Percentiles rank a stretch among this genome's conserved stretches.
Evolutionary conservation across 1,140 invertebrate species (phyloP).

Genomic region (Drosophila orena): DNA sequence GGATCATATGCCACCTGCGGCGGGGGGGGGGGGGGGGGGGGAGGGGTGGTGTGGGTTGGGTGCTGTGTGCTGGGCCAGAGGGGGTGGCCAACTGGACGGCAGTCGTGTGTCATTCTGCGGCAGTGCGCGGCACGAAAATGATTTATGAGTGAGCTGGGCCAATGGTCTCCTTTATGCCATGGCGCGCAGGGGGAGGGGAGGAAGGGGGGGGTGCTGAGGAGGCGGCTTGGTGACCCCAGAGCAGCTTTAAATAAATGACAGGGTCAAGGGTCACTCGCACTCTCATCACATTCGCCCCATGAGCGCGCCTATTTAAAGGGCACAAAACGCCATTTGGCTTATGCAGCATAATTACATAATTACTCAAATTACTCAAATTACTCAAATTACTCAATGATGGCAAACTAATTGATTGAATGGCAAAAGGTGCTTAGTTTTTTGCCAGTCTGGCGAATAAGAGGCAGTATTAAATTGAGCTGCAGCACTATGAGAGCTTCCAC

Average conservation of each 20-base stretch:
- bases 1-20: constrained; percentile 55
- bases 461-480: no score
- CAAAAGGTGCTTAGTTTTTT: no score
- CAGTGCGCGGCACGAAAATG: constrained; percentile 75
- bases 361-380: no score
- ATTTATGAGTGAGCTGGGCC: constrained; percentile 69
- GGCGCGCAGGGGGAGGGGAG: background rate
- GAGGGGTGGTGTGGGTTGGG: no score
- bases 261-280: constrained; percentile 26
- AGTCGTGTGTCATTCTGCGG: constrained; percentile 78
- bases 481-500: no score
- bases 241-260: constrained; percentile 55
- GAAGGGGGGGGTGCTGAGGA: background rate
- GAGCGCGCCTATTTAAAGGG: constrained; percentile 55
- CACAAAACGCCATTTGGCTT: no score
- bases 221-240: constrained; percentile 11
- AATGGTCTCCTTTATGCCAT: constrained; percentile 1
- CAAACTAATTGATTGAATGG: no score
- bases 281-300: constrained; percentile 60
- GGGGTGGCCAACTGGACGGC: constrained; percentile 1
- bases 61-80: background rate
- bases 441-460: no score
- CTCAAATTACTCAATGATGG: background rate
- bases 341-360: background rate
- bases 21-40: background rate